Base-by-base conservation (phyloP, 1,140 invertebrate species). In the Hermetia illucens region DNA sequence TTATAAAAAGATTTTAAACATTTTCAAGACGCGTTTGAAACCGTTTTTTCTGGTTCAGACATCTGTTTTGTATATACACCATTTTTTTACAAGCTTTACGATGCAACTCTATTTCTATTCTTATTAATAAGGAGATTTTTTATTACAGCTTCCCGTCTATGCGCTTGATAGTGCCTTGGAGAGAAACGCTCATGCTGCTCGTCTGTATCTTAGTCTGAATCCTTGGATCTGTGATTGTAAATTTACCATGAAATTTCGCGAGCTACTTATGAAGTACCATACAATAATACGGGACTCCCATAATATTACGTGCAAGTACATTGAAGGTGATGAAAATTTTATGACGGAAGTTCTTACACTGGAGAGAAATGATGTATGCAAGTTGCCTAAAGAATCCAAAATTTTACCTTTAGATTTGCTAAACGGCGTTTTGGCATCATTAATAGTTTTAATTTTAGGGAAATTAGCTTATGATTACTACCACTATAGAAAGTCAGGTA, bases 401-500 rank as follows among this genome's bases (percentile, higher is more conserved):
- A 65, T 63, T 16, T 58, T 71, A 56, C 68, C 72, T 15, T 62
- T 86, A 15, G 82, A 87, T 48, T 60, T 83, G 42, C 50, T 86
- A 1, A 87, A 85, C 51, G 67, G 75, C 13, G 57, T 78, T 19
- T 59, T 89, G 16, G 70, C 69, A 1, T 53, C 59, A 5, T 56
- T 84, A 10, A 82, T 86, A 44, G 38, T 87, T 1, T 50, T 79
- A 2, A 68, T 86, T 17, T 50, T 87, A 31, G 70, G 71, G 4
- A 82, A 84, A 57, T 70, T 88, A 34, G 57, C 73, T 1, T 87
- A 84, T 46, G 83, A 88, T 57, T 87, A 85, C 58, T 82, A 79
- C 62, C 66, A 65, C 34, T 87, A 82, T 55, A 84, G 79, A 51
- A 77, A 71, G 41, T 80, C 78, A 8, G 82, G 83, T 8, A 69